These are phyloP conservation scores for Eretmochelys imbricata DNA, from an alignment of 2,113 vertebrate species.

Conservation along the genomic window DNA sequence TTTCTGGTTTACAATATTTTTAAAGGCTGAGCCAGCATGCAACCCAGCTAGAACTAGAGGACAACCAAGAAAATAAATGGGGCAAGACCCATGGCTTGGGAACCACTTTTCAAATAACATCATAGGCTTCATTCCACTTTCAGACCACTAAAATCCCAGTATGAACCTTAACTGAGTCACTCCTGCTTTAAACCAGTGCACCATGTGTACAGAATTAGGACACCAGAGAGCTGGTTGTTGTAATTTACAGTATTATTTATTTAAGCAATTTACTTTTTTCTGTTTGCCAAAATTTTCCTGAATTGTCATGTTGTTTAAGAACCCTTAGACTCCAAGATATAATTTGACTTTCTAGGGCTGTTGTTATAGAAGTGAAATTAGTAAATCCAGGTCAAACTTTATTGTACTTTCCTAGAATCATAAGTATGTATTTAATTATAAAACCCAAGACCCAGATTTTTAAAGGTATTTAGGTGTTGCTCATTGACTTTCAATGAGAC, in stretches of 20 bases:
- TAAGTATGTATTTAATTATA: neutral
- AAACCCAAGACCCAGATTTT: neutral
- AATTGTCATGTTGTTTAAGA: slow-evolving; percentile 62
- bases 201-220: neutral
- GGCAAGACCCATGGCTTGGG: neutral
- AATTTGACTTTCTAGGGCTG: slow-evolving; percentile 15
- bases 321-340: slow-evolving; percentile 43
- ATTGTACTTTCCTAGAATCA: neutral
- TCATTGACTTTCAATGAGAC: no score
- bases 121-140: neutral
- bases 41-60: neutral
- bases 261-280: slow-evolving; percentile 66
- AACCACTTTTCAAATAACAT: neutral
- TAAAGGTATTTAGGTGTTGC: neutral
- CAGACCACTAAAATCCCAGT: neutral
- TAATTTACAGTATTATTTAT: slow-evolving; percentile 49
- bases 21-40: neutral
- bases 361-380: neutral
- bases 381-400: neutral
- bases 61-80: no score
- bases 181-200: neutral
- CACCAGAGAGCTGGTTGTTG: neutral
- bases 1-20: neutral
- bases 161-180: neutral
- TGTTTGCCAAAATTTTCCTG: slow-evolving; percentile 60